Evolutionary conservation across 2,888 invertebrate genomes (phyloP).

Genomic region (Chydorus sphaericus): DNA sequence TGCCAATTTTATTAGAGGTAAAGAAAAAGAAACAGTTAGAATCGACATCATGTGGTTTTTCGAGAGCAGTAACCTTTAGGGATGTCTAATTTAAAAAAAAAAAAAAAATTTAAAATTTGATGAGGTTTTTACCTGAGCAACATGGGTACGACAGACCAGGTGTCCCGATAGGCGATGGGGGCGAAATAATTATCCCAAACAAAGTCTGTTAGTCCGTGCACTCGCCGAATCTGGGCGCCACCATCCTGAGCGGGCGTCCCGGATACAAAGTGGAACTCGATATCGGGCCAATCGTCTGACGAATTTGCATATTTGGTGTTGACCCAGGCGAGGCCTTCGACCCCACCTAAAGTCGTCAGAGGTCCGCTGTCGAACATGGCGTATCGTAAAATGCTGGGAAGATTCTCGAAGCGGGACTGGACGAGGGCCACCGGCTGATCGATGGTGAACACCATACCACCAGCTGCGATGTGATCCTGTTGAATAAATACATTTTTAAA

Average conservation of each 20-base stretch:
- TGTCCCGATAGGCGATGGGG: conserved; percentile 55
- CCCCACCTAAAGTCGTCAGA: conserved; percentile 71
- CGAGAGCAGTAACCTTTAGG: too few species aligned
- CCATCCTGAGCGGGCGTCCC: conserved; percentile 69
- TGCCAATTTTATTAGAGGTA: too few species aligned
- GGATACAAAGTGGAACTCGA: conserved; percentile 78
- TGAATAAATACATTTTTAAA: too few species aligned
- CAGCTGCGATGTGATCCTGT: conserved; percentile 78
- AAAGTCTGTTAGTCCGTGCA: conserved; percentile 59
- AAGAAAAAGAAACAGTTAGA: too few species aligned
- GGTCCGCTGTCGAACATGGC: conserved; percentile 77
- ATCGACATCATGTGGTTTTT: too few species aligned
- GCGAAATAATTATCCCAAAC: conserved; percentile 33
- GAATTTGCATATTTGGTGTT: conserved; percentile 79
- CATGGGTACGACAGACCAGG: conserved; percentile 74
- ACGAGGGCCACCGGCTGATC: conserved; percentile 64
- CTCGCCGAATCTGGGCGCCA: conserved; percentile 49
- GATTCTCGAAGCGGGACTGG: conserved; percentile 59
- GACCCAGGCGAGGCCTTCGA: conserved; percentile 76
- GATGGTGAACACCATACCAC: conserved; percentile 67
- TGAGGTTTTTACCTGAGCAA: too few species aligned
- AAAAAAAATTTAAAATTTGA: too few species aligned
- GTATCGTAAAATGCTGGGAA: conserved; percentile 65
- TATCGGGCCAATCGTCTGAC: conserved; percentile 79
- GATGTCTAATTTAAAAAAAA: too few species aligned